Conservation (phyloP, 2,888 invertebrate genomes). For the Eudemis profundana region DNA sequence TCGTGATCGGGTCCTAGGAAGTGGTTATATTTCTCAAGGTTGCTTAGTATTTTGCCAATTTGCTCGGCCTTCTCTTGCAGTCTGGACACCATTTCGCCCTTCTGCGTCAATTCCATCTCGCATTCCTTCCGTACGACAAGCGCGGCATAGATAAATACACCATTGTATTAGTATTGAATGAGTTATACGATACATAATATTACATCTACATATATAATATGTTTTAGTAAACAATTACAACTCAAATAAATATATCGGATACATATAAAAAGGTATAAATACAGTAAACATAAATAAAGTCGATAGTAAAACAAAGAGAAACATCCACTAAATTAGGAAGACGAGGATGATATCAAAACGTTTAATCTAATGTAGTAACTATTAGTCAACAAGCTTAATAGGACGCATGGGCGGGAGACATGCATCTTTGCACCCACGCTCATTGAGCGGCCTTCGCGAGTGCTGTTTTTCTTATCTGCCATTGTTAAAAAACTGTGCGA, state of each 20-base stretch:
- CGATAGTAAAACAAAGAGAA: conserved; percentile 37
- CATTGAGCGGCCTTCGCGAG: conserved; percentile 58
- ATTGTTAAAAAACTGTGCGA: conserved; percentile 54
- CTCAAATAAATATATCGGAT: conserved; percentile 22
- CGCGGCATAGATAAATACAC: conserved; percentile 81
- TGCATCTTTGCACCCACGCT: conserved; percentile 62
- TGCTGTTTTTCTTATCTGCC: conserved; percentile 58
- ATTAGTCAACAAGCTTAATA: conserved; percentile 49
- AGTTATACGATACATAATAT: conserved; percentile 34
- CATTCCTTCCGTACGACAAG: conserved; percentile 90
- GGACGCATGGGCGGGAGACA: conserved; percentile 65
- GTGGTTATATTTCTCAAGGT: conserved; percentile 94
- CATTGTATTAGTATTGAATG: conserved; percentile 72
- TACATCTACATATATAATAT: neutral
- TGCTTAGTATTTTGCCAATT: conserved; percentile 96
- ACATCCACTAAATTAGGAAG: conserved; percentile 41
- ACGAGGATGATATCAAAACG: conserved; percentile 48
- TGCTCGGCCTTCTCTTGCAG: conserved; percentile 98
- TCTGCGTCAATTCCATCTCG: conserved; percentile 97
- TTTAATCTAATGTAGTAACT: conserved; percentile 49
- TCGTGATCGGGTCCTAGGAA: conserved; percentile 87
- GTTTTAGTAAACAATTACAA: neutral
- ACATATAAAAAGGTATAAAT: conserved; percentile 39
- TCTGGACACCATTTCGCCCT: conserved; percentile 97
- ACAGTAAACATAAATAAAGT: conserved; percentile 12